Evolutionary conservation across 2,113 vertebrate species (phyloP).

Genomic region (Enhydra lutris): DNA sequence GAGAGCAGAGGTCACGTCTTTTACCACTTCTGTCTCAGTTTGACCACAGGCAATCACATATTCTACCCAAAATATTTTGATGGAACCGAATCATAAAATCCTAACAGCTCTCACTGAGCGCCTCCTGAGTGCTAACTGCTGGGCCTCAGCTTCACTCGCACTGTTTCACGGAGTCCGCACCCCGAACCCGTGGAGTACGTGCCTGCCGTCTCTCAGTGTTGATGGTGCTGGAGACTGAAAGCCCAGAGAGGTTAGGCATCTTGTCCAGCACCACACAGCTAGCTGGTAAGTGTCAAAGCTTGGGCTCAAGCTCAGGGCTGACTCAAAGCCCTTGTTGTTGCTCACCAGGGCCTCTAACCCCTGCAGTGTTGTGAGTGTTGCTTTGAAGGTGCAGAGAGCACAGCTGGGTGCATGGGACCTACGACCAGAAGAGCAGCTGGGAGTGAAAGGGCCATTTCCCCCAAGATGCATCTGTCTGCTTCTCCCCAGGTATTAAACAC

Average conservation of each 20-base stretch:
- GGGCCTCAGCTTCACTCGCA: background rate
- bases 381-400: background rate
- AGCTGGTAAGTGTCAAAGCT: background rate
- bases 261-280: background rate
- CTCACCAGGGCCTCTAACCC: fast-evolving
- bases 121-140: background rate
- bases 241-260: background rate
- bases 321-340: background rate
- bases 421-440: too few relatives aligned
- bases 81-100: background rate
- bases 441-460: fast-evolving
- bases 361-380: background rate
- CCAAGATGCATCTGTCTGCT: background rate
- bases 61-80: background rate
- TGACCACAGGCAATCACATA: background rate
- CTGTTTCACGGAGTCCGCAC: background rate
- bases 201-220: background rate
- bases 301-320: background rate
- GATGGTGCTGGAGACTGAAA: background rate
- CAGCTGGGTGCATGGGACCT: fast-evolving
- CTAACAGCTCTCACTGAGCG: too few relatives aligned
- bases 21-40: background rate
- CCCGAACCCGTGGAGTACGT: background rate
- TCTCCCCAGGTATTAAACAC: slow-evolving; percentile 89
- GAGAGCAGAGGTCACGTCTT: background rate